Conservation (phyloP, 2,113 vertebrate genomes). For the Mystacornis crossleyi region DNA sequence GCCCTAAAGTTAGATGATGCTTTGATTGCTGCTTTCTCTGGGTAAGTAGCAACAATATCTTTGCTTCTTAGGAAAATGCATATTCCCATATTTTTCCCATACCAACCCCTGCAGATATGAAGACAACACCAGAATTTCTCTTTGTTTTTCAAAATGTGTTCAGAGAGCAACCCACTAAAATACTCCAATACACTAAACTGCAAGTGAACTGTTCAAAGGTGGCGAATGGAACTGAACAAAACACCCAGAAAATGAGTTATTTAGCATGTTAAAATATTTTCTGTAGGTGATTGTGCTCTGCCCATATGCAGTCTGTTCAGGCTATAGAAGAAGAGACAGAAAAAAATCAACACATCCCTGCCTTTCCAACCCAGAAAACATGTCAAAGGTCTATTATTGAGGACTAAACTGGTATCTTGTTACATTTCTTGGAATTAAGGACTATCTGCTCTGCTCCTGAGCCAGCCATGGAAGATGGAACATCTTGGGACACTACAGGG, state of each 20-base stretch:
- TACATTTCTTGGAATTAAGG: background rate
- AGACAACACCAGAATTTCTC: background rate
- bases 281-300: background rate
- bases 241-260: background rate
- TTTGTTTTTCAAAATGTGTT: background rate
- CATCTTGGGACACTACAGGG: too few relatives aligned
- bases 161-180: background rate
- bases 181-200: accelerated
- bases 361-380: background rate
- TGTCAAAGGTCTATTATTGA: background rate
- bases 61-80: background rate
- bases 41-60: background rate
- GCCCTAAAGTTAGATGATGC: background rate
- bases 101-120: background rate
- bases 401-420: background rate
- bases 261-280: background rate
- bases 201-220: background rate
- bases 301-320: background rate
- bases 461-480: background rate
- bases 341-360: background rate
- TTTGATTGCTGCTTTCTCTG: slow-evolving; percentile 11
- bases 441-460: background rate
- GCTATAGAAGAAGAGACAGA: background rate
- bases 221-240: background rate
- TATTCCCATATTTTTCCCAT: background rate